Evolutionary conservation across 2,888 invertebrate genomes (phyloP).

Genomic region (Pachydiplax longipennis): DNA sequence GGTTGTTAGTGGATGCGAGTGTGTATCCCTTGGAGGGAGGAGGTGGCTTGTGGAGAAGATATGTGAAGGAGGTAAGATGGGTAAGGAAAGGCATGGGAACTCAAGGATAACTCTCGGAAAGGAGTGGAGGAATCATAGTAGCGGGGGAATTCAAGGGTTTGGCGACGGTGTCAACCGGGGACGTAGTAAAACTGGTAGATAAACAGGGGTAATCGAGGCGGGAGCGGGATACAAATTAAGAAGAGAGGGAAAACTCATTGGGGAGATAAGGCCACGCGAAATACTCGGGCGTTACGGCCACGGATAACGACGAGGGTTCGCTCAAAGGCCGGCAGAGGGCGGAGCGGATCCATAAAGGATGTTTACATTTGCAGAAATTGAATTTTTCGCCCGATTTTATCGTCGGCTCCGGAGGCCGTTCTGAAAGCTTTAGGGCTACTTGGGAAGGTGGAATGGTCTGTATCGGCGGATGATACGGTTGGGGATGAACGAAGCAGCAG

Average conservation of each 20-base stretch:
- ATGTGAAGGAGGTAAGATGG: background rate
- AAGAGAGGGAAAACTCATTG: background rate
- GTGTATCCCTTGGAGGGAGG: constrained; percentile 30
- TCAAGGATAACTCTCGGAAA: background rate
- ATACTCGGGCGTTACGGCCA: background rate
- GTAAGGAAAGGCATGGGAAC: background rate
- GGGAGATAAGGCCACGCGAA: background rate
- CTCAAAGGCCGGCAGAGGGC: background rate
- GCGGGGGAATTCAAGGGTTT: background rate
- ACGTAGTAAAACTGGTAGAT: constrained; percentile 4
- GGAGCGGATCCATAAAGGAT: background rate
- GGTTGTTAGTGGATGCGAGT: constrained; percentile 6
- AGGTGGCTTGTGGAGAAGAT: background rate
- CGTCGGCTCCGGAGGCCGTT: background rate
- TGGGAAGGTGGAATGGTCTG: background rate
- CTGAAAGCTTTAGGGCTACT: background rate
- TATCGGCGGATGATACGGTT: background rate
- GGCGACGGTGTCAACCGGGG: background rate
- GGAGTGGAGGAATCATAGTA: background rate
- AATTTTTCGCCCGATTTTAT: background rate
- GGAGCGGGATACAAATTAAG: background rate
- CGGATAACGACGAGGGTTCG: background rate
- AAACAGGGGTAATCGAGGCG: background rate
- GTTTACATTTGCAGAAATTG: background rate
- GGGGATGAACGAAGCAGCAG: background rate